A percentile compares a stretch with the other conserved stretches of the same genome.
Conservation (phyloP, 2,888 invertebrate species). For the Anthophora plumipes region DNA sequence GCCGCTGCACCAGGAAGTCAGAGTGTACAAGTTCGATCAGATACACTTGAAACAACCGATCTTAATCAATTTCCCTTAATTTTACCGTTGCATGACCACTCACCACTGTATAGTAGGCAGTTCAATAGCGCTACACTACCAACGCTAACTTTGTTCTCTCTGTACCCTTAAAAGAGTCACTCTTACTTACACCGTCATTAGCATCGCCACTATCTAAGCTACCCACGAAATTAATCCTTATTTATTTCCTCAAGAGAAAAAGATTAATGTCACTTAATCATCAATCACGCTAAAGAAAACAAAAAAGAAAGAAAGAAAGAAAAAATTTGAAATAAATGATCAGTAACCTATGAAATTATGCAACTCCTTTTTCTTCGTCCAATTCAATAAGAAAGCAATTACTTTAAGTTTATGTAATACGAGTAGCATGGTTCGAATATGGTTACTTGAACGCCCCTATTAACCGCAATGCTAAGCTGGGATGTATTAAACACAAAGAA, state of each 20-base stretch:
- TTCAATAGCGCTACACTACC: slow-evolving; percentile 48
- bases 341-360: slow-evolving; percentile 7
- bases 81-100: slow-evolving; percentile 77
- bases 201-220: slow-evolving; percentile 12
- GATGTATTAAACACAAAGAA: neutral
- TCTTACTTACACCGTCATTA: slow-evolving; percentile 19
- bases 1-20: slow-evolving; percentile 33
- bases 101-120: slow-evolving; percentile 33
- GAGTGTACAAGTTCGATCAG: slow-evolving; percentile 43
- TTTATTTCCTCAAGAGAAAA: neutral
- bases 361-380: neutral
- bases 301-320: no score
- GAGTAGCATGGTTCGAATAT: neutral
- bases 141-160: slow-evolving; percentile 12
- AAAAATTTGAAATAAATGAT: slow-evolving; percentile 10
- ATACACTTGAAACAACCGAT: slow-evolving; percentile 73
- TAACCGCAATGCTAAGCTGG: neutral
- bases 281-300: neutral
- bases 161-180: neutral
- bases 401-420: slow-evolving; percentile 20
- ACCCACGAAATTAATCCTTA: neutral
- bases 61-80: slow-evolving; percentile 80
- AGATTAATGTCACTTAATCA: slow-evolving; percentile 15
- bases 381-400: slow-evolving; percentile 15
- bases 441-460: neutral